These are phyloP conservation scores for Anastrepha ludens DNA, from an alignment of 1,140 invertebrate genomes.

Conservation along the genomic window DNA sequence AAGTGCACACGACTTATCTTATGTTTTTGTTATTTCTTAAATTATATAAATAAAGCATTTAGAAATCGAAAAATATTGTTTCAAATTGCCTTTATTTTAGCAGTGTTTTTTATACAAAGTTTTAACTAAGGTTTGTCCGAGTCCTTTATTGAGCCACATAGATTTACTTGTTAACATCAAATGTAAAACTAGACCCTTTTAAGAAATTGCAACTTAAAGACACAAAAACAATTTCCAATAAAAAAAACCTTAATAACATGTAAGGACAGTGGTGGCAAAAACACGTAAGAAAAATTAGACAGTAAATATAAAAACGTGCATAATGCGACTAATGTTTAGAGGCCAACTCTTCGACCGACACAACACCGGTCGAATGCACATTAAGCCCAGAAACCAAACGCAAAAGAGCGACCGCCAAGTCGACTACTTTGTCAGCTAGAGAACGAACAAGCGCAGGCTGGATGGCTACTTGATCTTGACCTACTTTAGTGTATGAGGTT, in stretches of 20 bases:
- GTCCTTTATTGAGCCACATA: too few relatives aligned
- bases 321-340: not conserved
- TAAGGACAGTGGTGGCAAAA: slow-evolving; percentile 1
- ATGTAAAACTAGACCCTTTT: too few relatives aligned
- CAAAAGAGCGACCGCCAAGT: not conserved
- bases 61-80: too few relatives aligned
- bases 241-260: slow-evolving; percentile 21
- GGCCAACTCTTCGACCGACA: not conserved
- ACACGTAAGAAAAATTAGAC: not conserved
- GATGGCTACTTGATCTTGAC: slow-evolving; percentile 39
- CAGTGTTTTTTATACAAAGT: too few relatives aligned
- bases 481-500: not conserved
- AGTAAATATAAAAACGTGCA: not conserved
- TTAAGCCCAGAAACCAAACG: not conserved
- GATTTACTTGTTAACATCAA: too few relatives aligned
- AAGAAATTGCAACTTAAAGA: too few relatives aligned
- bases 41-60: too few relatives aligned
- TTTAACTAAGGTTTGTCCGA: too few relatives aligned
- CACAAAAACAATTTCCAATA: not conserved
- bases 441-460: not conserved
- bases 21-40: too few relatives aligned
- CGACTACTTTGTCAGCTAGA: not conserved
- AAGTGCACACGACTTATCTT: too few relatives aligned
- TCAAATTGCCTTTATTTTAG: too few relatives aligned
- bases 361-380: slow-evolving; percentile 16